Evolutionary conservation across 2,888 invertebrate genomes (phyloP).

Genomic region (Protophormia terraenovae): DNA sequence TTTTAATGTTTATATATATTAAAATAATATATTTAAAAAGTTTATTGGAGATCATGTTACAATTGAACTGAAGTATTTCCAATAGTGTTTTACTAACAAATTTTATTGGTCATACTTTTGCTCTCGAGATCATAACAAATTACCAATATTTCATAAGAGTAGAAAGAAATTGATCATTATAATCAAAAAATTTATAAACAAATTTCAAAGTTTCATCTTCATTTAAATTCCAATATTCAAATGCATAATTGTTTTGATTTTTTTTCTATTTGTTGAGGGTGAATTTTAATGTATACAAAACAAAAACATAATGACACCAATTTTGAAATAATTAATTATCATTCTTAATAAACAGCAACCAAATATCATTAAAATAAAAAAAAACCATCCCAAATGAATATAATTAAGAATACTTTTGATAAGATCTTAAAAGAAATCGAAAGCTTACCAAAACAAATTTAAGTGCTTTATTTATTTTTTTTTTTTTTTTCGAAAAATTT

Average conservation of each 20-base stretch:
- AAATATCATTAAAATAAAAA: background rate
- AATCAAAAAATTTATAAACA: background rate
- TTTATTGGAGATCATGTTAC: no score
- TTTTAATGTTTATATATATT: no score
- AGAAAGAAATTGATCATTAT: slow-evolving; percentile 10
- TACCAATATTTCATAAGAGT: background rate
- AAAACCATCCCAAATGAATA: slow-evolving; percentile 14
- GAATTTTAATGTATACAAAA: background rate
- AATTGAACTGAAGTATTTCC: no score
- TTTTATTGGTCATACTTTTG: background rate
- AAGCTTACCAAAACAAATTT: slow-evolving; percentile 51
- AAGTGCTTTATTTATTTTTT: slow-evolving; percentile 17
- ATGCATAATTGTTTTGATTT: background rate
- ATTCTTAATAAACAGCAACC: slow-evolving; percentile 37
- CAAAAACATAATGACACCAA: slow-evolving; percentile 18
- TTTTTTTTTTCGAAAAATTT: slow-evolving; percentile 46
- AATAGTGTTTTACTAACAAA: background rate
- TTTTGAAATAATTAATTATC: slow-evolving; percentile 13
- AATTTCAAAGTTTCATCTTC: background rate
- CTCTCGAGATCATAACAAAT: background rate
- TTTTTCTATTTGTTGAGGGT: background rate
- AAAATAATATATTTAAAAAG: no score
- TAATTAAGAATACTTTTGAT: slow-evolving; percentile 36
- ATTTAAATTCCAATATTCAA: background rate
- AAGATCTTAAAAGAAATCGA: slow-evolving; percentile 60